phyloP scores from a whole-genome alignment of 2,797 vertebrate species.

The Petrocephalus sullivani region DNA sequence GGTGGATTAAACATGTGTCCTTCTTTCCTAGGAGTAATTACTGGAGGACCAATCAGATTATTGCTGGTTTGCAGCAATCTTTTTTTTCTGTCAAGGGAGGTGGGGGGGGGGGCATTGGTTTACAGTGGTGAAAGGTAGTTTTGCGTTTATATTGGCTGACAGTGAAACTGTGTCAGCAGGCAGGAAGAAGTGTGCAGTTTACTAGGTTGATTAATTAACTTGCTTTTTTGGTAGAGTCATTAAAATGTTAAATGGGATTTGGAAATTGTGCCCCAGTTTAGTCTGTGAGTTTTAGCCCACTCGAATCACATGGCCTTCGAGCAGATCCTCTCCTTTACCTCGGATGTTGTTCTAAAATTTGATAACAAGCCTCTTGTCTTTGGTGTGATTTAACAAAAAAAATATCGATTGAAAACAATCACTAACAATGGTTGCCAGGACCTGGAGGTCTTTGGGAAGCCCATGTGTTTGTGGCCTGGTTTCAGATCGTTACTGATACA shows the following conservation, averaged over 20 bases:
- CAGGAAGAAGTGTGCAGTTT: slow-evolving; percentile 31
- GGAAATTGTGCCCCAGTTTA: slow-evolving; percentile 41
- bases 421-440: not conserved
- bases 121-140: slow-evolving; percentile 38
- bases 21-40: not conserved
- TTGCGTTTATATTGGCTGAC: not conserved
- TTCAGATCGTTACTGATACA: not conserved
- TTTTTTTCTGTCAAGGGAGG: slow-evolving; percentile 17
- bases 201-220: slow-evolving; percentile 52
- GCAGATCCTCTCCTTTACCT: slow-evolving; percentile 13
- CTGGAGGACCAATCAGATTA: not conserved
- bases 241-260: slow-evolving; percentile 39
- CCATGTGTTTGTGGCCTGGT: not conserved
- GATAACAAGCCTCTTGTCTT: not conserved
- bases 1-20: not conserved
- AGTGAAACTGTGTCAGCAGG: slow-evolving; percentile 25
- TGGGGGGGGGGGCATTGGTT: slow-evolving; percentile 18
- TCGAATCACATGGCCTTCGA: slow-evolving; percentile 15
- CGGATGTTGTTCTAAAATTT: slow-evolving; percentile 24
- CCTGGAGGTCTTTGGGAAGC: not conserved
- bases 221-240: slow-evolving; percentile 48
- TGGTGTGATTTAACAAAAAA: not conserved
- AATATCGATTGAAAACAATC: not conserved
- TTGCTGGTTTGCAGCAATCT: not conserved
- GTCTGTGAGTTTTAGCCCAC: slow-evolving; percentile 27